phyloP scores from a whole-genome alignment of 1,140 invertebrate genomes.

The Drosophila navojoa region DNA sequence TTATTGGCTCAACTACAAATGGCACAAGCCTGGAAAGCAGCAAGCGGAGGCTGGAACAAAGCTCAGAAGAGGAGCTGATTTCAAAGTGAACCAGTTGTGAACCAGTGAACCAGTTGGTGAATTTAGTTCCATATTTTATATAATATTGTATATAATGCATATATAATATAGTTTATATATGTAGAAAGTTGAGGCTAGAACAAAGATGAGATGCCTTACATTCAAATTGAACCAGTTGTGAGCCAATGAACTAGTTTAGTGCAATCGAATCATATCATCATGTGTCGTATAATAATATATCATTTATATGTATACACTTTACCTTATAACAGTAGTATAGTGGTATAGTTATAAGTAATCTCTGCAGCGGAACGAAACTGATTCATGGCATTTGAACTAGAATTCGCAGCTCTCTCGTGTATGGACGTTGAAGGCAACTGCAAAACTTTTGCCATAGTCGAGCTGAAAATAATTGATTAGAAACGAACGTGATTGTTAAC shows the following conservation, averaged over 20 bases:
- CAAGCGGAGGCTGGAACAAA: background rate
- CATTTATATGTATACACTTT: too few species aligned
- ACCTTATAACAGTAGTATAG: too few species aligned
- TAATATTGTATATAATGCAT: too few species aligned
- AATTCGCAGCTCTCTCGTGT: background rate
- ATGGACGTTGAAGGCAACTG: background rate
- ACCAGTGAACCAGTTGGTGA: background rate
- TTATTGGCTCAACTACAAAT: slow-evolving; percentile 47
- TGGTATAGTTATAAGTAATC: too few species aligned
- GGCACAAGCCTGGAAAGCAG: background rate
- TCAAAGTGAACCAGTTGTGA: background rate
- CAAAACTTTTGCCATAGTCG: slow-evolving; percentile 50
- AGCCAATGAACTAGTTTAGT: background rate
- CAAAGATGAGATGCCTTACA: background rate
- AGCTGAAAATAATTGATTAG: slow-evolving; percentile 79
- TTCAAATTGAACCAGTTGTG: background rate
- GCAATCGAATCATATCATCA: background rate
- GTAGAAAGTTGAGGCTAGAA: too few species aligned
- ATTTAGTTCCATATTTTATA: too few species aligned
- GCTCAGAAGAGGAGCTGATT: background rate
- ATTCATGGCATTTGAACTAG: background rate
- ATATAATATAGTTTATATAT: too few species aligned
- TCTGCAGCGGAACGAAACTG: background rate
- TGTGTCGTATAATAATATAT: background rate
- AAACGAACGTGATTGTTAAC: slow-evolving; percentile 81